Conservation (phyloP, 2,113 vertebrate genomes). For the Oncorhynchus mykiss region DNA sequence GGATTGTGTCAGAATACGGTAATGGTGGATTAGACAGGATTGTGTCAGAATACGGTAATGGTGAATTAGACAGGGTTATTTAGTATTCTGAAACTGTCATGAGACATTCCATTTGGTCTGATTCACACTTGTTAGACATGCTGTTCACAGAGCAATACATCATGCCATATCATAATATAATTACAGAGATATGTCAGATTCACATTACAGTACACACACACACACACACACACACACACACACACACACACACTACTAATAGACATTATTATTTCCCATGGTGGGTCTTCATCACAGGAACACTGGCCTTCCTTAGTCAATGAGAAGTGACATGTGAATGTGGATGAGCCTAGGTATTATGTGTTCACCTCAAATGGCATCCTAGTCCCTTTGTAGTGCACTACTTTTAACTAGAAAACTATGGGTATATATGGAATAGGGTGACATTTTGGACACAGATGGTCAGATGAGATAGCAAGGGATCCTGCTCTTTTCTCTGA, state of each 20-base stretch:
- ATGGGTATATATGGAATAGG: too few relatives aligned
- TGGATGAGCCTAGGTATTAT: background rate
- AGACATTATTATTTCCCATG: background rate
- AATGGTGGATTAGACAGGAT: background rate
- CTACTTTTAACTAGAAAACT: too few relatives aligned
- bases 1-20: background rate
- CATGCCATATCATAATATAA: background rate
- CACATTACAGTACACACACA: background rate
- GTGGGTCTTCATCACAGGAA: too few relatives aligned
- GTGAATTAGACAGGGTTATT: background rate
- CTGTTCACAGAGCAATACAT: background rate
- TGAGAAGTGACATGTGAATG: background rate
- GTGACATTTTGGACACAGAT: too few relatives aligned
- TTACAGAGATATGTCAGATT: background rate
- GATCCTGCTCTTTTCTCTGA: constrained; percentile 27
- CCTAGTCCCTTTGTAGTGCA: too few relatives aligned
- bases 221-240: too few relatives aligned
- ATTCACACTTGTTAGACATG: background rate
- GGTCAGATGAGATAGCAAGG: background rate
- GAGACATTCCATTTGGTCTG: background rate
- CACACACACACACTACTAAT: background rate
- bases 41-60: background rate
- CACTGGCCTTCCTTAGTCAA: background rate
- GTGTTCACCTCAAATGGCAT: too few relatives aligned
- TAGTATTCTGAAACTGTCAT: background rate